Evolutionary conservation across 2,888 invertebrate genomes (phyloP).

Genomic region (Metopia argyrocephala): DNA sequence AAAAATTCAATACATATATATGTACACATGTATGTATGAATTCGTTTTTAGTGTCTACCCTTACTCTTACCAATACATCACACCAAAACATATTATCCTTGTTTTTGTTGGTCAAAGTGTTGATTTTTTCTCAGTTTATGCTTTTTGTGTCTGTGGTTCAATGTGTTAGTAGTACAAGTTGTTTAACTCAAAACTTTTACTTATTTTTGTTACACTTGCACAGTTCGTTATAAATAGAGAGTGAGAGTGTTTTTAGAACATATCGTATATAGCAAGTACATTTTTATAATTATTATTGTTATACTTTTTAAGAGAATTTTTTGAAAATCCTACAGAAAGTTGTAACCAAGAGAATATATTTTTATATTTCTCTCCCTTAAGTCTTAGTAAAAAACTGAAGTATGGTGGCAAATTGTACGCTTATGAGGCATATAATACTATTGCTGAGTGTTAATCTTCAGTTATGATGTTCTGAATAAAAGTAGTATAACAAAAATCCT

Average conservation of each 20-base stretch:
- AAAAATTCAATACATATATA: conserved; percentile 20
- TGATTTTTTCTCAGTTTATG: neutral
- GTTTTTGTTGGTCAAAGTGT: conserved; percentile 14
- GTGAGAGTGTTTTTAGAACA: conserved; percentile 46
- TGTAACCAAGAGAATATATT: no score
- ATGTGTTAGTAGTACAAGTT: conserved; percentile 65
- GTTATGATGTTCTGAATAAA: conserved; percentile 35
- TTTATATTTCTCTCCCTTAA: no score
- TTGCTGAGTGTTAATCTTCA: conserved; percentile 25
- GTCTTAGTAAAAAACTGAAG: no score
- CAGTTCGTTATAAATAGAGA: conserved; percentile 36
- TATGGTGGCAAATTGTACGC: no score
- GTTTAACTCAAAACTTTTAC: conserved; percentile 43
- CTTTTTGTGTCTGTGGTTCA: conserved; percentile 62
- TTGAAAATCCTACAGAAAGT: no score
- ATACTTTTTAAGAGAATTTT: neutral
- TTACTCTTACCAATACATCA: neutral
- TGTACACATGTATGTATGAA: no score
- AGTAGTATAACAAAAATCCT: neutral
- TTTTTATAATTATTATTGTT: neutral
- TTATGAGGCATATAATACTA: neutral
- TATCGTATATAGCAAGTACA: no score
- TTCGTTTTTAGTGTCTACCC: neutral
- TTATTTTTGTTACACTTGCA: conserved; percentile 52
- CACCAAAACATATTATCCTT: conserved; percentile 50